Evolutionary conservation across 2,888 invertebrate genomes (phyloP).

Genomic region (Tenthredo scrophulariae): DNA sequence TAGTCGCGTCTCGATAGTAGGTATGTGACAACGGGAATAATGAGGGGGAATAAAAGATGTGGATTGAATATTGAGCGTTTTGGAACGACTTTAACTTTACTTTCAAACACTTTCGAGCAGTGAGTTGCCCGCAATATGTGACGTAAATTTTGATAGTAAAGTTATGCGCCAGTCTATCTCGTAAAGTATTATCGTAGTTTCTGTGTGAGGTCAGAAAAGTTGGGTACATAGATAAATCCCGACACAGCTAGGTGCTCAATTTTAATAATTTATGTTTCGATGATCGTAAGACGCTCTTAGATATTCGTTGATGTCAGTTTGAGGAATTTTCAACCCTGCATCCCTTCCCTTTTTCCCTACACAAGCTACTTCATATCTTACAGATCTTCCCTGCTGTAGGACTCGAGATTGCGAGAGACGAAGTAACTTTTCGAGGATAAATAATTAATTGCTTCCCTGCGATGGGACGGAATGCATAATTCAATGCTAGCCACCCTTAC

Average conservation of each 20-base stretch:
- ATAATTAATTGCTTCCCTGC: conserved; percentile 46
- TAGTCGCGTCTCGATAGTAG: neutral
- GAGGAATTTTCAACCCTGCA: neutral
- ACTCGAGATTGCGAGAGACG: conserved; percentile 9
- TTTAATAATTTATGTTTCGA: too few relatives aligned
- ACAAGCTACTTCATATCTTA: neutral
- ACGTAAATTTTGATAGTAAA: conserved; percentile 27
- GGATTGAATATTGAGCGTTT: conserved; percentile 45
- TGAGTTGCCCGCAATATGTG: conserved; percentile 35
- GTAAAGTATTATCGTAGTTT: neutral
- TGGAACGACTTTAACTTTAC: conserved; percentile 26
- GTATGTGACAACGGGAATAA: conserved; percentile 36
- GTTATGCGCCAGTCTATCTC: neutral
- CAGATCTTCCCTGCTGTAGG: neutral
- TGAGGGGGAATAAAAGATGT: conserved; percentile 39
- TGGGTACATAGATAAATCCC: neutral
- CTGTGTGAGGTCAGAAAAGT: neutral
- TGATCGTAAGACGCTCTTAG: neutral
- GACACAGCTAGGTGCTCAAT: neutral
- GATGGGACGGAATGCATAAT: conserved; percentile 70
- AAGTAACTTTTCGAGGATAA: conserved; percentile 47
- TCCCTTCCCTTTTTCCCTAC: neutral
- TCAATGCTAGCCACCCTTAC: conserved; percentile 60
- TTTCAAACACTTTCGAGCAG: conserved; percentile 24
- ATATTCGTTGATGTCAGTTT: neutral